A percentile compares a stretch with the other conserved stretches of the same genome.
Evolutionary conservation across 2,113 vertebrate species (phyloP).

Genomic region (Lophius piscatorius): DNA sequence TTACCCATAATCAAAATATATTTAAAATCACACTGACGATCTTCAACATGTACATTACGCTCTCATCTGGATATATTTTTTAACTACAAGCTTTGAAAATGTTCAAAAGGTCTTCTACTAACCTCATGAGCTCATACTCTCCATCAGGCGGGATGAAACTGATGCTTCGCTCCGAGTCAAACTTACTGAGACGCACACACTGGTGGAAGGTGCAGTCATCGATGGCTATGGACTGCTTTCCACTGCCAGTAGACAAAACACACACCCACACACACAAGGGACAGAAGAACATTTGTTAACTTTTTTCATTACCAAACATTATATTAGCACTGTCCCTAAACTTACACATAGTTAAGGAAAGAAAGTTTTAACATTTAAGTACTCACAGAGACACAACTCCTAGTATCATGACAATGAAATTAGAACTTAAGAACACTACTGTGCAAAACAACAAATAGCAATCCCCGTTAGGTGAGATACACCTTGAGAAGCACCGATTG

Average conservation of each 20-base stretch:
- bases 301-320: neutral
- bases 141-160: constrained; percentile 99
- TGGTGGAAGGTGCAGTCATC: constrained; percentile 99
- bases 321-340: constrained; percentile 39
- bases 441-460: constrained; percentile 27
- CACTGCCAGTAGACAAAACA: constrained; percentile 72
- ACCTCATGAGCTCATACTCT: constrained; percentile 99
- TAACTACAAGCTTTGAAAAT: neutral
- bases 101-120: constrained; percentile 17
- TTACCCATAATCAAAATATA: no score
- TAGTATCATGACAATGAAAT: constrained; percentile 16
- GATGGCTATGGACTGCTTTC: constrained; percentile 99
- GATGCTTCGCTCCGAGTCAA: constrained; percentile 98
- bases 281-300: neutral
- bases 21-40: no score
- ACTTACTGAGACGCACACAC: constrained; percentile 99
- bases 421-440: constrained; percentile 19
- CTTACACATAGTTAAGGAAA: constrained; percentile 5
- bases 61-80: neutral
- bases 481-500: no score
- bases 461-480: constrained; percentile 39
- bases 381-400: constrained; percentile 21
- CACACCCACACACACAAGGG: constrained; percentile 14
- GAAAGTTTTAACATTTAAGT: constrained; percentile 7
- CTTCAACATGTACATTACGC: neutral